phyloP scores from a whole-genome alignment of 2,888 invertebrate genomes.

The Apotomis capreana region DNA sequence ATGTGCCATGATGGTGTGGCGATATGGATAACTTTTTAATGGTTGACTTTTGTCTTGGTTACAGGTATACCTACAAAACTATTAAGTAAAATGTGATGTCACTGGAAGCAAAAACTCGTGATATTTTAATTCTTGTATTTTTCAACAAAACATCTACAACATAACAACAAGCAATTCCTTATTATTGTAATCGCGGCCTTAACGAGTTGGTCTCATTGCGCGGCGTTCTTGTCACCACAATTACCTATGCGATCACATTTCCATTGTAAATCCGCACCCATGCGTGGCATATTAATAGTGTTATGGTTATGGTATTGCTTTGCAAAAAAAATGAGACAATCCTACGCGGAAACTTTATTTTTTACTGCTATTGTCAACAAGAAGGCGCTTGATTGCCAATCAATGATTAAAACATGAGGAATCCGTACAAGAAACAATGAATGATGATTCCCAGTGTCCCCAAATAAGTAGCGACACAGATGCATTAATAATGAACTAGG shows the following conservation, averaged over 20 bases:
- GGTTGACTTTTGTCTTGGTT: too few species aligned
- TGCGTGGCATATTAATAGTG: conserved; percentile 49
- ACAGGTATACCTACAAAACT: too few species aligned
- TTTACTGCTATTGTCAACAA: conserved; percentile 47
- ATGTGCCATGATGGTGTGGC: too few species aligned
- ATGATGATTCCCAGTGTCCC: conserved; percentile 24
- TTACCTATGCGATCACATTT: conserved; percentile 61
- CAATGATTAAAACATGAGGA: conserved; percentile 36
- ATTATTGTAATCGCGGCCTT: conserved; percentile 35
- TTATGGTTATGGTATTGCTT: conserved; percentile 46
- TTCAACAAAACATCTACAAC: too few species aligned
- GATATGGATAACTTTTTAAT: too few species aligned
- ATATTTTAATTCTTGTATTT: too few species aligned
- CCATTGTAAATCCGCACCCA: conserved; percentile 67
- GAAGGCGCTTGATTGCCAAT: conserved; percentile 26
- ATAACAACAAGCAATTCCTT: not conserved
- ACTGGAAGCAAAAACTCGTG: too few species aligned
- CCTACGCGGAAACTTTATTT: conserved; percentile 57
- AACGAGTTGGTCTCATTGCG: conserved; percentile 66
- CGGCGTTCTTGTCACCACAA: conserved; percentile 65
- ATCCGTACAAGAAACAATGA: conserved; percentile 39
- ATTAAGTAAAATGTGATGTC: too few species aligned
- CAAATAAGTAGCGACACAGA: conserved; percentile 20
- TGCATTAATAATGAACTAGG: conserved; percentile 1
- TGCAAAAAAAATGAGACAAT: conserved; percentile 49